phyloP scores from a whole-genome alignment of 2,888 invertebrate genomes.

The Dynastes tityus region DNA sequence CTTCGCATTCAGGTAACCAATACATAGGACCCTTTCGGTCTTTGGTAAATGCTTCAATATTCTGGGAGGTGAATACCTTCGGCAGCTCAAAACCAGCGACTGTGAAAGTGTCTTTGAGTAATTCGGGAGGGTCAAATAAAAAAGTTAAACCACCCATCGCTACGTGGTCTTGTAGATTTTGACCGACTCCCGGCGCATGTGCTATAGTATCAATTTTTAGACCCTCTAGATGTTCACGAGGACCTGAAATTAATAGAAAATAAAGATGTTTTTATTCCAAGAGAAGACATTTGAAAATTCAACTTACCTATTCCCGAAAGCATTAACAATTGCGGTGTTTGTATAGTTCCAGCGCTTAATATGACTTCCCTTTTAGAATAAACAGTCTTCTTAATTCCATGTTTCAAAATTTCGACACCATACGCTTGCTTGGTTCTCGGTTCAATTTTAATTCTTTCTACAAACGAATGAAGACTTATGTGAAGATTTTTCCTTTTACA shows the following conservation, averaged over 20 bases:
- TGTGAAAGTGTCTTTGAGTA: constrained; percentile 60
- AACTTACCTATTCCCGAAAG: constrained; percentile 79
- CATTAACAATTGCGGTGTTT: constrained; percentile 90
- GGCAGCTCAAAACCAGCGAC: constrained; percentile 80
- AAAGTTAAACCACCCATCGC: constrained; percentile 86
- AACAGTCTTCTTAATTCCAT: constrained; percentile 71
- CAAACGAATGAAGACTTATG: constrained; percentile 79
- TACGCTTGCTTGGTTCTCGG: constrained; percentile 75
- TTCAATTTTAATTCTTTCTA: constrained; percentile 79
- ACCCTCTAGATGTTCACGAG: constrained; percentile 74
- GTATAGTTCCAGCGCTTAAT: constrained; percentile 87
- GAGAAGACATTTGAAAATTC: not conserved
- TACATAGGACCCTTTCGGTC: constrained; percentile 80
- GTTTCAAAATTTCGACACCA: constrained; percentile 78
- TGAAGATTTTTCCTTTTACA: constrained; percentile 82
- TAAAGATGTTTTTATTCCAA: not conserved
- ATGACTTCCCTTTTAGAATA: constrained; percentile 85
- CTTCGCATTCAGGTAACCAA: constrained; percentile 85
- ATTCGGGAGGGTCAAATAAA: constrained; percentile 77
- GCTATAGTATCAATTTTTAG: constrained; percentile 76
- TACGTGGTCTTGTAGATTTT: constrained; percentile 88
- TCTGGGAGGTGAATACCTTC: constrained; percentile 75
- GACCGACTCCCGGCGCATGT: constrained; percentile 82
- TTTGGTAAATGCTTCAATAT: constrained; percentile 77
- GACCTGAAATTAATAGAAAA: constrained; percentile 69